Conservation (phyloP, 2,113 vertebrate genomes). For the Herpetotheres cachinnans region DNA sequence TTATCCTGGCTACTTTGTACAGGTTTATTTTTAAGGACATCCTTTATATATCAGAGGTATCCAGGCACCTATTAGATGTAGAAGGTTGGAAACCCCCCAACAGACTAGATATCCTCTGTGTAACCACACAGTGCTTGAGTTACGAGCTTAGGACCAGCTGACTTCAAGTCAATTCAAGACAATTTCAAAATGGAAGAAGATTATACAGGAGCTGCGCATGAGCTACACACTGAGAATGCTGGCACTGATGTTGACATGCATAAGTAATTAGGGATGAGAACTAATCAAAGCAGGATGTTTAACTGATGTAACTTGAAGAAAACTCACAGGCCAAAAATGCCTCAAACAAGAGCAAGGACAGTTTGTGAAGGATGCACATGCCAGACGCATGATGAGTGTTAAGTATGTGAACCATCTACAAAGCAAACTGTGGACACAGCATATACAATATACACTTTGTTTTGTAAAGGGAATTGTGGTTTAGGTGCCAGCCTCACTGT, state of each 20-base stretch:
- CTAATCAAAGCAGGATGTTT: slow-evolving; percentile 43
- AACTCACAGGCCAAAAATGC: neutral
- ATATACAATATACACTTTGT: neutral
- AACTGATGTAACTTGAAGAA: neutral
- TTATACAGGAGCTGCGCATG: neutral
- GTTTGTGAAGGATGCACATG: neutral
- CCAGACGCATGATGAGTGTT: neutral
- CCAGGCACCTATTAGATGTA: neutral
- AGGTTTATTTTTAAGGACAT: neutral
- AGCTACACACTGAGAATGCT: neutral
- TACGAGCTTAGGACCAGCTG: neutral
- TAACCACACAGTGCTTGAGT: neutral
- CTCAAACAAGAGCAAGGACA: neutral
- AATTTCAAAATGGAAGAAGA: neutral
- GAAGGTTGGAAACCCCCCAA: neutral
- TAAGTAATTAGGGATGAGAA: neutral
- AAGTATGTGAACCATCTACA: neutral
- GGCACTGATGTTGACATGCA: slow-evolving; percentile 4
- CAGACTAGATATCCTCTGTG: neutral
- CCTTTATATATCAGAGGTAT: neutral
- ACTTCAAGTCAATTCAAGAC: neutral
- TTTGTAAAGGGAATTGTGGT: neutral
- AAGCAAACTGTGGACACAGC: neutral
- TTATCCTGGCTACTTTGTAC: neutral
- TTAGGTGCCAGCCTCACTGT: neutral